Percentiles rank a stretch among this genome's conserved stretches.
Conservation (phyloP, 2,113 vertebrate genomes). For the Gallinago paraguaiae region DNA sequence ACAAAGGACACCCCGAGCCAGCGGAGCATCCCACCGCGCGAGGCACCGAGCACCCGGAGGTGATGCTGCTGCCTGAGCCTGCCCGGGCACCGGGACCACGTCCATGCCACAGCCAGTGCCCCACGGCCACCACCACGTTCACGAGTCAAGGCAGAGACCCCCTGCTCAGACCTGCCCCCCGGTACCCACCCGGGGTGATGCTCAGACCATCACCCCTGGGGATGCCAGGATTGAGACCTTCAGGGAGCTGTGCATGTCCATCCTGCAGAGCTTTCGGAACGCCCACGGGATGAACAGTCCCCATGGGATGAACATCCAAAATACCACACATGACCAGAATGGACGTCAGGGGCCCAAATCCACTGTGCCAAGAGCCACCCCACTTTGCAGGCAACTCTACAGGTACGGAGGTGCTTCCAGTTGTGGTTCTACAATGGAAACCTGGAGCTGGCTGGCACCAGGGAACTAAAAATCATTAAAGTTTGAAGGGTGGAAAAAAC, state of each 20-base stretch:
- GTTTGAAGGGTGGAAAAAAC: neutral
- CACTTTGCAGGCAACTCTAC: neutral
- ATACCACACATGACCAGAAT: neutral
- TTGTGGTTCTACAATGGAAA: neutral
- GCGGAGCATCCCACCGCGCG: accelerated
- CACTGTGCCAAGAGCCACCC: neutral
- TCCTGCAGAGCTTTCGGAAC: neutral
- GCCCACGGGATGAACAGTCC: neutral
- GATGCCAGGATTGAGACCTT: accelerated
- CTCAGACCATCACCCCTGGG: too few relatives aligned
- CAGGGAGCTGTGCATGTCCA: neutral
- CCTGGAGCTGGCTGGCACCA: neutral
- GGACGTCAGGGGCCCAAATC: neutral
- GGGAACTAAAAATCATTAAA: neutral
- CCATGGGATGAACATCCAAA: neutral
- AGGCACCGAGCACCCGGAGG: accelerated
- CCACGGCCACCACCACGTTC: accelerated
- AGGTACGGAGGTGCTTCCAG: neutral
- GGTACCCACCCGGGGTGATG: neutral
- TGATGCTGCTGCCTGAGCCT: neutral
- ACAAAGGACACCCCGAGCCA: neutral
- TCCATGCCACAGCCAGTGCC: neutral
- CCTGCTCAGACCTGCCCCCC: accelerated
- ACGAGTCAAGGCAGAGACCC: neutral
- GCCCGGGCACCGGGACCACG: neutral